Percentiles rank a stretch among this genome's conserved stretches.
Evolutionary conservation across 64 coral and sea anemone genomes (phyloP).

Genomic region (Dendrophyllia cribrosa): DNA sequence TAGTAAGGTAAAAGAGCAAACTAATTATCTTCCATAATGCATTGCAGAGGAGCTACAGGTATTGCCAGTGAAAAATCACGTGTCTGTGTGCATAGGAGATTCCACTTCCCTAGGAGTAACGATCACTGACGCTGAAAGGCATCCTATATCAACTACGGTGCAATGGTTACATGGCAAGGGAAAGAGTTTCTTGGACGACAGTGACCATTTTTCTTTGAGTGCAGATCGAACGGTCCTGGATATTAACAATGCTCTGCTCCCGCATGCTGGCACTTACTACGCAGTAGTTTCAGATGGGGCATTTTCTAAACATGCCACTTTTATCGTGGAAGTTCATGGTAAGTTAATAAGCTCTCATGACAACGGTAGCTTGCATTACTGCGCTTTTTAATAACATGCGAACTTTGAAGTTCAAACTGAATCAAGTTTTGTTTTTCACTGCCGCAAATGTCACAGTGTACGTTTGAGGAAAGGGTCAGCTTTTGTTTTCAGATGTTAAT

Average conservation of each 20-base stretch:
- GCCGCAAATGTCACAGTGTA: too few relatives aligned
- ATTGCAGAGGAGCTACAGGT: neutral
- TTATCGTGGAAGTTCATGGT: constrained; percentile 19
- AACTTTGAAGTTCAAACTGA: too few relatives aligned
- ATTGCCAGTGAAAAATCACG: constrained; percentile 1
- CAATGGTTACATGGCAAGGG: constrained; percentile 14
- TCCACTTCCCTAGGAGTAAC: neutral
- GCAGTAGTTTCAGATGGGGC: neutral
- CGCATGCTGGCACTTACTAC: constrained; percentile 10
- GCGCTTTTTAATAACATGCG: too few relatives aligned
- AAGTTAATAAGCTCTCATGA: neutral
- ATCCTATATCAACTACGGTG: neutral
- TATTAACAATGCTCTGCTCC: neutral
- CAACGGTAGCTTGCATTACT: too few relatives aligned
- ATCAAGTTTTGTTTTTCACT: too few relatives aligned
- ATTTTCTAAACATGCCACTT: neutral
- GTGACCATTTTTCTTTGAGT: constrained; percentile 9
- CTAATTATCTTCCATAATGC: neutral
- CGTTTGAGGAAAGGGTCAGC: too few relatives aligned
- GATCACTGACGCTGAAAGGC: neutral
- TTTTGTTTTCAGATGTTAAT: too few relatives aligned
- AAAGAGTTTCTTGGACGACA: constrained; percentile 1
- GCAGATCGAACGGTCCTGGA: neutral
- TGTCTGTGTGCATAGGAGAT: neutral
- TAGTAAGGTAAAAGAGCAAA: too few relatives aligned